Evolutionary conservation across 2,113 vertebrate species (phyloP), one percentile per base, ranked within the genome.

Genomic region (Pachycephala philippinensis): DNA sequence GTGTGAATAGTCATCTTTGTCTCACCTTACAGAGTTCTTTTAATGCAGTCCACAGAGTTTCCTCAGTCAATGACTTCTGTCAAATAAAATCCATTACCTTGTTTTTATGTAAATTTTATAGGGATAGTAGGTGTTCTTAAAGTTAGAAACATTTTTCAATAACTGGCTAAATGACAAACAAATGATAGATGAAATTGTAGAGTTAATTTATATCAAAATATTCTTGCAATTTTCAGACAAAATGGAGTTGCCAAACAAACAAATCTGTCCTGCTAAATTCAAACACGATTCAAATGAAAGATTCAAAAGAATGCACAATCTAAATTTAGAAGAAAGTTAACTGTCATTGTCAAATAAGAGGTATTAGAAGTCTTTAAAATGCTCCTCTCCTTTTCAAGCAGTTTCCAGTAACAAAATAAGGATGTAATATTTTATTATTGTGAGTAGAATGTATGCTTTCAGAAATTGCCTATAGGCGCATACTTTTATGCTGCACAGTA

Each of bases 381-480:
- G 50, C 40, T 92, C 27, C 69, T 80, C 53, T 77, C 61, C 72
- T 13, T 78, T 63, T 90, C 81, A 90, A 72, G 83, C 75, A 82
- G 75, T 88, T 93, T 88, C 42, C 75, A 93, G 57, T 84, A 88
- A 88, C 61, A 92, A 97, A 97, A 97, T 93, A 93, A 93, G 79
- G 76, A 50, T 86, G 74, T 90, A 94, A 93, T 95, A 95, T 81
- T 97, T 98, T 95, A 95, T 95, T 97, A 87, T 96, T 89, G 40
- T 65, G 95, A 97, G 81, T 83, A 89, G 84, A 96, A 97, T 81
- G 84, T 75, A 84, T 86, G 77, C 71, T 97, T 97, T 94, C 90
- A 86, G 83, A 90, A 94, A 89, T 60, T 93, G 87, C 95, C 91
- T 94, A 91, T 90, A 87, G 97, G 75, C 76, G 84, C 33, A 54